These are phyloP conservation scores for Neoitamus cyanurus DNA, from an alignment of 2,888 invertebrate genomes.

Conservation along the genomic window DNA sequence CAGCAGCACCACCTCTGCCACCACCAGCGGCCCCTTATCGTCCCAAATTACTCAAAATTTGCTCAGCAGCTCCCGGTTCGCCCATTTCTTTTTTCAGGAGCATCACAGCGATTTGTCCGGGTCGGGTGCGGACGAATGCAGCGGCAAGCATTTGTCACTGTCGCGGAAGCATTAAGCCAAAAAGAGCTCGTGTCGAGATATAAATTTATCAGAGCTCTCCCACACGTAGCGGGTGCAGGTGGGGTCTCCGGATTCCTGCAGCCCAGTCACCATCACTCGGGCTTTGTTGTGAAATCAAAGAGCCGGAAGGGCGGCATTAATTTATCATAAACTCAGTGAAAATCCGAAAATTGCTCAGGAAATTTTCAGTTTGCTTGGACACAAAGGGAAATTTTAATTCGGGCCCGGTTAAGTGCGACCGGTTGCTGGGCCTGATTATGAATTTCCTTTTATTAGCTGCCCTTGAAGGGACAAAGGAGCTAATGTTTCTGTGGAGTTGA, in stretches of 20 bases:
- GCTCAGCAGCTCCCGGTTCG: not conserved
- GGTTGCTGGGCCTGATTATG: not conserved
- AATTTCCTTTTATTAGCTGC: not conserved
- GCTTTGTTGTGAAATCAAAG: not conserved
- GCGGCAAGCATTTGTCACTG: not conserved
- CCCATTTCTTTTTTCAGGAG: not conserved
- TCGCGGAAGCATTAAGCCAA: not conserved
- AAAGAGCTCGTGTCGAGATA: not conserved
- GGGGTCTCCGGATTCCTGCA: not conserved
- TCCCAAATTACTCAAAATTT: not conserved
- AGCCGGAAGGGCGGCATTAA: not conserved
- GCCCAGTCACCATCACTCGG: not conserved
- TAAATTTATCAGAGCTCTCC: not conserved
- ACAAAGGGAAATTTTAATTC: not conserved
- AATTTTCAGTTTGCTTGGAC: not conserved
- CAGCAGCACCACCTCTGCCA: not conserved
- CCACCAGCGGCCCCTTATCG: not conserved
- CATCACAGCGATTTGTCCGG: not conserved
- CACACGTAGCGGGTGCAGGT: not conserved
- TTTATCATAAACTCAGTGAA: not conserved
- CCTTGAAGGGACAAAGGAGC: not conserved
- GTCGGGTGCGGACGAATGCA: not conserved
- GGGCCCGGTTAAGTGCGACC: not conserved
- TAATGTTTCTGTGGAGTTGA: not conserved
- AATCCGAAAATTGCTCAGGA: not conserved